These are phyloP conservation scores for Steatocranus sp. DNA, from an alignment of 2,797 vertebrate genomes.

Conservation along the genomic window DNA sequence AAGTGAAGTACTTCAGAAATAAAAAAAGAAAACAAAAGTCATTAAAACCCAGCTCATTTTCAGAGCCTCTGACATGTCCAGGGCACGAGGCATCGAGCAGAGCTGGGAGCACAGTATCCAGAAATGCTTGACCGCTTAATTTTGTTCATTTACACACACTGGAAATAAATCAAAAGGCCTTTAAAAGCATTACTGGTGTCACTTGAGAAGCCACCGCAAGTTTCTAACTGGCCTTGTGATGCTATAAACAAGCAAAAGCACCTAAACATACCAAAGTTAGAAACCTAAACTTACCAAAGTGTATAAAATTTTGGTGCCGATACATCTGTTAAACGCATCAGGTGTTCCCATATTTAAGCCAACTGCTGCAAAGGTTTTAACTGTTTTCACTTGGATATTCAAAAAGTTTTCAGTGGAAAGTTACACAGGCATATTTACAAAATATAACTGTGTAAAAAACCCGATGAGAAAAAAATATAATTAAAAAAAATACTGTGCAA, in stretches of 20 bases:
- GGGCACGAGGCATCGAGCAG: not conserved
- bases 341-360: not conserved
- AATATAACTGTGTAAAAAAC: constrained; percentile 20
- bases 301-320: constrained; percentile 27
- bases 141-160: not conserved
- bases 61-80: not conserved
- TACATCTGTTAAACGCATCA: constrained; percentile 4
- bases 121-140: not conserved
- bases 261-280: constrained; percentile 15
- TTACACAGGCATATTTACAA: constrained; percentile 41
- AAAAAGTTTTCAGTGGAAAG: constrained; percentile 14
- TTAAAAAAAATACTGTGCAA: constrained; percentile 1
- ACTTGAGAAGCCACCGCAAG: not conserved
- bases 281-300: constrained; percentile 32
- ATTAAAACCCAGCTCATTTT: not conserved
- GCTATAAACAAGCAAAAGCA: constrained; percentile 16
- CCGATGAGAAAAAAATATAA: not conserved
- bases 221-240: not conserved
- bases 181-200: not conserved
- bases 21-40: constrained; percentile 5
- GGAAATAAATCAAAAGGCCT: constrained; percentile 19
- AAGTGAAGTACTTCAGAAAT: constrained; percentile 15
- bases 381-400: not conserved
- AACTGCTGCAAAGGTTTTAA: not conserved
- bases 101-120: not conserved